Evolutionary conservation across 1,140 invertebrate genomes (phyloP), one percentile per base, ranked within the genome.

Genomic region (Pissodes strobi): DNA sequence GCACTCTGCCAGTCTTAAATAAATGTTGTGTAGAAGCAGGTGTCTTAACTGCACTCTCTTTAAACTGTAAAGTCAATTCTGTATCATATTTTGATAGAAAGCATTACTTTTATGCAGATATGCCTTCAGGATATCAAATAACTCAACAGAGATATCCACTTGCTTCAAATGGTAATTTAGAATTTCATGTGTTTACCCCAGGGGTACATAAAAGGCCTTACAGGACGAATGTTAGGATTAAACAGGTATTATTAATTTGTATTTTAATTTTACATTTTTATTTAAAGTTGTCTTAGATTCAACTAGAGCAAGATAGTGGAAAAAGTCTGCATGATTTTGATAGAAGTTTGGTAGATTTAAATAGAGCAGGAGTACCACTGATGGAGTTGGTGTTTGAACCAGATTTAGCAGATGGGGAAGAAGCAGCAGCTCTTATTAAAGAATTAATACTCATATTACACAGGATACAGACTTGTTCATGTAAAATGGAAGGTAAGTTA

Each of bases 81-180:
- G 80, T 90, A 17, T 98, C 94, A 2, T 84, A 82, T 67, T 99
- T 99, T 84, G 97, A 99, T 79, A 84, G 97, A 62, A 99, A 99
- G 79, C 97, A 99, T 82, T 99, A 99, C 76, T 99, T 98, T 79
- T 99, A 99, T 83, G 89, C 95, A 9, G 97, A 99, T 86, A 85
- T 98, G 72, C 97, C 97, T 89, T 85, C 91, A 63, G 97, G 97
- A 10, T 99, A 97, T 82, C 97, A 99, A 85, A 99, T 99, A 60
- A 99, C 97, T 2, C 97, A 99, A 79, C 92, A 97, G 76, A 83
- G 89, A 69, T 79, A 85, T 37, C 95, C 97, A 6, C 76, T 99
- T 63, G 97, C 96, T n/a, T 81, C 83, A 59, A 79, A 91, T 82
- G 97, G 97, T 5, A 68, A 82, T 71, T 80, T 98, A 38, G 81